Conservation (phyloP, 2,797 vertebrate genomes). For the Sebastes matsubarae region DNA sequence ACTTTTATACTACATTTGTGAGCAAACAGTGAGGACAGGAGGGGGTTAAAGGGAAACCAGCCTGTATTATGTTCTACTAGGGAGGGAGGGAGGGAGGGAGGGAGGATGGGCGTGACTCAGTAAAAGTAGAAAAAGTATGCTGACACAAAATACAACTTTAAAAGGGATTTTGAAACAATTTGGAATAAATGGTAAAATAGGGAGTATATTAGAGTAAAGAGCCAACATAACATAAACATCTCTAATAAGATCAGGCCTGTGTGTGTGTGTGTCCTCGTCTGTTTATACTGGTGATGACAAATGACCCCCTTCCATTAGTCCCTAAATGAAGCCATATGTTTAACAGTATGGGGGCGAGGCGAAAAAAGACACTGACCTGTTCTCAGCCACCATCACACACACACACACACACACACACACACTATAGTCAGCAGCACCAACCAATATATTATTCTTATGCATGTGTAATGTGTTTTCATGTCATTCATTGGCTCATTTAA, state of each 20-base stretch:
- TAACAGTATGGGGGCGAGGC: conserved; percentile 36
- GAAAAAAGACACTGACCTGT: conserved; percentile 13
- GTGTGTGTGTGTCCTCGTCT: conserved; percentile 17
- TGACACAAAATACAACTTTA: not conserved
- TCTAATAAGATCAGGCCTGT: not conserved
- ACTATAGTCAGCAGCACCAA: not conserved
- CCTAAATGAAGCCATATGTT: conserved; percentile 67
- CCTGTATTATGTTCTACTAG: conserved; percentile 4
- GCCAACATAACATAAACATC: not conserved
- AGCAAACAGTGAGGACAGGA: not conserved
- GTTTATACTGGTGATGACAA: conserved; percentile 50
- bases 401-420: not conserved
- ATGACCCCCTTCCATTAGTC: conserved; percentile 47
- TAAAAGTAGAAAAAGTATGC: not conserved
- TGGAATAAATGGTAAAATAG: not conserved
- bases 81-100: not conserved
- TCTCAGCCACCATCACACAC: not conserved
- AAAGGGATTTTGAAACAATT: not conserved
- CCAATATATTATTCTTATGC: not conserved
- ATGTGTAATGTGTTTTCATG: not conserved
- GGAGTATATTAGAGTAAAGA: not conserved
- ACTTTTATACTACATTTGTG: not conserved
- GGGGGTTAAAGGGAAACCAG: conserved; percentile 20
- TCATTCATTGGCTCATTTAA: not conserved
- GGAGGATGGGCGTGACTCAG: conserved; percentile 37